These are phyloP conservation scores for Pandemis cinnamomeana DNA, from an alignment of 2,888 invertebrate genomes.

Conservation along the genomic window DNA sequence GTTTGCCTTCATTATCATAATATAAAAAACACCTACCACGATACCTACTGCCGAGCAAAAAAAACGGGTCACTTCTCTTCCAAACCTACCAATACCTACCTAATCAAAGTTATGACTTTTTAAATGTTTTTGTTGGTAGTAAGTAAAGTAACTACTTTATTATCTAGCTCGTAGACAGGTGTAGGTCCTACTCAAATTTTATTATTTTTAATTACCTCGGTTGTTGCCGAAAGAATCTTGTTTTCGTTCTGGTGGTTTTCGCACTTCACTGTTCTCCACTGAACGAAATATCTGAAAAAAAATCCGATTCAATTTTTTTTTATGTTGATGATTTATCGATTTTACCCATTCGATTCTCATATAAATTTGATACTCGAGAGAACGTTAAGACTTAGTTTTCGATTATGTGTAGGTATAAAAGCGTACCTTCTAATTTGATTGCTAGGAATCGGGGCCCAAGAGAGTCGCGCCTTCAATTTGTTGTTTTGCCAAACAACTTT, in stretches of 20 bases:
- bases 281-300: conserved; percentile 69
- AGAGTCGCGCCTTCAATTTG: conserved; percentile 70
- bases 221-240: conserved; percentile 80
- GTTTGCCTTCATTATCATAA: no score
- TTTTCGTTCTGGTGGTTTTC: conserved; percentile 64
- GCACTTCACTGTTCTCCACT: conserved; percentile 71
- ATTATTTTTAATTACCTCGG: conserved; percentile 69
- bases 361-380: not conserved
- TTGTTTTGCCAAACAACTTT: conserved; percentile 74
- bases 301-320: not conserved
- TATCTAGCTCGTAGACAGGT: no score
- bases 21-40: no score
- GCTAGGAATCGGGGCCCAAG: conserved; percentile 67
- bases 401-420: not conserved
- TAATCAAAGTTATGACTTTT: no score
- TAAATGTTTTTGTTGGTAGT: no score
- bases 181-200: no score
- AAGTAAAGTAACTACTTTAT: no score
- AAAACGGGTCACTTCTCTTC: no score
- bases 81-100: no score
- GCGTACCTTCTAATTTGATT: conserved; percentile 62
- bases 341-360: not conserved
- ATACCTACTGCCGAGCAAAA: no score
- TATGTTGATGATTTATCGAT: not conserved
- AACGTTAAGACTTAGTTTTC: no score